Conservation (phyloP, 2,113 vertebrate species). For the Paedocypris sp. region DNA sequence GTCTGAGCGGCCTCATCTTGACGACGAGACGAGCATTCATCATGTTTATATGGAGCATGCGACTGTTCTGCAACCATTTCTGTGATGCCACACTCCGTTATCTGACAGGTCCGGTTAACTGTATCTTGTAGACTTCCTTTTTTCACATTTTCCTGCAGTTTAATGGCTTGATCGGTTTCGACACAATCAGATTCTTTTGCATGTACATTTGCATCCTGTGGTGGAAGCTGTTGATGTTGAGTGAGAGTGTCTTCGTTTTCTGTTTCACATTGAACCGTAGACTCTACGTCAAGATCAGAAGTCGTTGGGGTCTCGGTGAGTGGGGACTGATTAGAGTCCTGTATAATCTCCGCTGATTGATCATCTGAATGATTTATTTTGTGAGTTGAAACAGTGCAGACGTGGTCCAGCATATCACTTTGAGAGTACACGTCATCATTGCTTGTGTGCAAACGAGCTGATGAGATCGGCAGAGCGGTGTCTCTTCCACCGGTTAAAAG, state of each 20-base stretch:
- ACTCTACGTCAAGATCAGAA: background rate
- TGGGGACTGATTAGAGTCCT: conserved; percentile 34
- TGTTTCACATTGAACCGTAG: background rate
- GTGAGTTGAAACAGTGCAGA: background rate
- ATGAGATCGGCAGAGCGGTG: background rate
- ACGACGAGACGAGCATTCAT: background rate
- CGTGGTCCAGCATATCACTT: conserved; percentile 11
- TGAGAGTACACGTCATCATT: conserved; percentile 12
- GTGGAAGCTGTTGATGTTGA: background rate
- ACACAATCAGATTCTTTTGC: conserved; percentile 6
- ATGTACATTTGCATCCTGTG: background rate
- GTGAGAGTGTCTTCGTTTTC: background rate
- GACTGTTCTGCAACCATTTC: background rate
- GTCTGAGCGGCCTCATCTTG: background rate
- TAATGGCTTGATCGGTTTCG: background rate
- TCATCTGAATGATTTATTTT: background rate
- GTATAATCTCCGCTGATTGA: background rate
- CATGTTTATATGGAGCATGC: background rate
- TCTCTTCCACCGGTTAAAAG: conserved; percentile 35
- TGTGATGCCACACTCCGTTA: background rate
- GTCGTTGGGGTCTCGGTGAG: conserved; percentile 32
- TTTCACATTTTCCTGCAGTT: background rate
- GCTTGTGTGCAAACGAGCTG: conserved; percentile 18
- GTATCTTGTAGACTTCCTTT: background rate
- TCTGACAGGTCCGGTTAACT: background rate